Base-by-base conservation (phyloP, 2,113 vertebrate genomes). In the Pelmatolapia mariae region DNA sequence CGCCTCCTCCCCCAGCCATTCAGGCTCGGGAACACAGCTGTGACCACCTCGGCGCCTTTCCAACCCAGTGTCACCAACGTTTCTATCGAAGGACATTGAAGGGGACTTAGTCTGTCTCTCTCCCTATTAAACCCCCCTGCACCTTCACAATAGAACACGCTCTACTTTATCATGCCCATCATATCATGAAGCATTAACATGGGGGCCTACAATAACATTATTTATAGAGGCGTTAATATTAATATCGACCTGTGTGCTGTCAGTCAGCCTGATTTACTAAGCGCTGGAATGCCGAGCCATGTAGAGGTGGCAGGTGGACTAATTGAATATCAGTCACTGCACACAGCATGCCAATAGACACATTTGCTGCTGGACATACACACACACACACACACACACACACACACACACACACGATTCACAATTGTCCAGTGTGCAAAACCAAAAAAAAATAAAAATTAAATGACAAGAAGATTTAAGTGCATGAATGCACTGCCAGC, bases 191-290 rank as follows among this genome's bases (percentile, higher is more conserved):
- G 89, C 91, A 94, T 95, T 95, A 95, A 94, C 91, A 91, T 82
- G 61, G 85, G 84, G 71, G 33, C 90, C 83, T 92, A 94, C 92
- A 92, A 95, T 94, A 95, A 94, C 91, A 91, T 96, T 95, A 95
- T 94, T 96, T 94, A 95, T 95, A 82, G 95, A 85, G 79, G 89
- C 86, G 81, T 94, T 94, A 90, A 95, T 95, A 95, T 95, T 94
- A 90, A 95, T 93, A 95, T 95, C 85, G 94, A 95, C 89, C 92
- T 83, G 87, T 76, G 87, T 11, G 89, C 94, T 92, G 94, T 93
- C 92, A 89, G 83, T 38, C 15, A 15, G 61, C 63, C 53, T 95
- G 93, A 95, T 95, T 95, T 93, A 95, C 89, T 54, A 66, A 86
- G 88, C 56, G 5, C 47, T 79, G 85, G 79, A 91, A 93, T 86